phyloP scores from a whole-genome alignment of 1,140 invertebrate species.

The Lepidurus packardi region DNA sequence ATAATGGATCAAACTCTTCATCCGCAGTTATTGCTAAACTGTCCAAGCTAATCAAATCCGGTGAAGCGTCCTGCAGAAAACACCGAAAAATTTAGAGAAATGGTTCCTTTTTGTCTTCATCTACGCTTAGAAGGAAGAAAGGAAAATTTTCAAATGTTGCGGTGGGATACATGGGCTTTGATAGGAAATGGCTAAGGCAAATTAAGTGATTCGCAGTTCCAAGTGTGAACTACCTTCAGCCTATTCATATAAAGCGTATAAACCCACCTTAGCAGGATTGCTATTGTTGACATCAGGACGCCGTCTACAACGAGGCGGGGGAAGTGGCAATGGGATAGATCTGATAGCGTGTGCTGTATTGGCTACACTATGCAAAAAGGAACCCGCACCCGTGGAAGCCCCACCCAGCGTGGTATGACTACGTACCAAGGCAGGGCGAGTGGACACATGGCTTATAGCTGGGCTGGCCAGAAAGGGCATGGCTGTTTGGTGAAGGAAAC shows the following conservation, averaged over 20 bases:
- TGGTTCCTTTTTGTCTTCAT: not conserved
- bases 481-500: not conserved
- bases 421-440: not conserved
- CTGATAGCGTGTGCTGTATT: not conserved
- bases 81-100: not conserved
- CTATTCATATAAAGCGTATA: not conserved
- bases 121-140: not conserved
- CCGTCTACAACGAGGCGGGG: slow-evolving; percentile 30
- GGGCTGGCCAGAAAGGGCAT: not conserved
- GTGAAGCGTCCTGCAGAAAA: slow-evolving; percentile 38
- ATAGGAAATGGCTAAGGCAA: slow-evolving; percentile 24
- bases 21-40: slow-evolving; percentile 49
- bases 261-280: not conserved
- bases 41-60: slow-evolving; percentile 56
- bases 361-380: slow-evolving; percentile 22
- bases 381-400: slow-evolving; percentile 23
- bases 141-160: not conserved
- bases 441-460: not conserved
- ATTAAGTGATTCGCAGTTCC: slow-evolving; percentile 27
- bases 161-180: not conserved
- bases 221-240: not conserved
- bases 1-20: slow-evolving; percentile 57
- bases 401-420: slow-evolving; percentile 10
- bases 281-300: not conserved
- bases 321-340: slow-evolving; percentile 27